A percentile compares a stretch with the other conserved stretches of the same genome.
phyloP scores from a whole-genome alignment of 2,888 invertebrate genomes.

The Erebia epiphron region DNA sequence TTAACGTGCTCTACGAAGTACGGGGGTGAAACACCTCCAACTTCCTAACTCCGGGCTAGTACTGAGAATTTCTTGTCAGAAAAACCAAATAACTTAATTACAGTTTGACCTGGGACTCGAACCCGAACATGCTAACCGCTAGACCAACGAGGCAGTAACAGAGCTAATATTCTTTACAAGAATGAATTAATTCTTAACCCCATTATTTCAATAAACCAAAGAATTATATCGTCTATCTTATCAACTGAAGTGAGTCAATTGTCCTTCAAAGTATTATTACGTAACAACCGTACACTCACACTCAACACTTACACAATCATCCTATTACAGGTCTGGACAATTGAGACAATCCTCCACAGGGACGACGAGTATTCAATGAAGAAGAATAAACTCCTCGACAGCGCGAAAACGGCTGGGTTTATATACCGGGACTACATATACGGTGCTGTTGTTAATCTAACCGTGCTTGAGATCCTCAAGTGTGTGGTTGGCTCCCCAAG shows the following conservation, averaged over 20 bases:
- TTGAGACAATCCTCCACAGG: constrained; percentile 66
- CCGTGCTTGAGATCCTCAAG: constrained; percentile 85
- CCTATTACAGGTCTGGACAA: constrained; percentile 69
- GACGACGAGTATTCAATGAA: constrained; percentile 73
- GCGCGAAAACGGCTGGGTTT: constrained; percentile 67
- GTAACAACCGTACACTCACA: constrained; percentile 1
- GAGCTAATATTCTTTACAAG: no score
- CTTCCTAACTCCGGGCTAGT: no score
- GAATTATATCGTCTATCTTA: no score
- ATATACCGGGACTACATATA: constrained; percentile 85
- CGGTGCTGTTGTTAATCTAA: constrained; percentile 84
- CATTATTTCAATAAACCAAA: no score
- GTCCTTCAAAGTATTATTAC: constrained; percentile 4
- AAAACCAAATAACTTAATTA: no score
- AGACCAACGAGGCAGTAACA: no score
- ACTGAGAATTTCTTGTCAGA: no score
- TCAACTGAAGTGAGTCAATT: background rate
- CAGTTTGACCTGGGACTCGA: no score
- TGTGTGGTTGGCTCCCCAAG: constrained; percentile 87
- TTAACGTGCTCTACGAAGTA: no score
- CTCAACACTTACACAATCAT: constrained; percentile 31
- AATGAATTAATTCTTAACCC: no score
- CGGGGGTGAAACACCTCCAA: no score
- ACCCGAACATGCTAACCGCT: no score
- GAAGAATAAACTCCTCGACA: constrained; percentile 64